These are phyloP conservation scores for Diachasma alloeum DNA, from an alignment of 1,140 invertebrate genomes.

Conservation along the genomic window DNA sequence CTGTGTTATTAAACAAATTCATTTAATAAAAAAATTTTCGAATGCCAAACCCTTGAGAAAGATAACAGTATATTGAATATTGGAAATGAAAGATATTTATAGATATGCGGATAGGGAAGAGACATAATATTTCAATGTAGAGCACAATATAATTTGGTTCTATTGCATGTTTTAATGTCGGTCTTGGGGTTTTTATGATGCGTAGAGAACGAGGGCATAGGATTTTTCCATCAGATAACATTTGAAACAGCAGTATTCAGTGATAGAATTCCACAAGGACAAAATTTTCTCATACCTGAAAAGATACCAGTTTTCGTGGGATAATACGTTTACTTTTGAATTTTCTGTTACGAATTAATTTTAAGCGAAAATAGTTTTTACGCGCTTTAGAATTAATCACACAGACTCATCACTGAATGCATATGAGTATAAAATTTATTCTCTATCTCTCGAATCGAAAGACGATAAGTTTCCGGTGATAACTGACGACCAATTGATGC, in stretches of 20 bases:
- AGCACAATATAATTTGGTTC: not conserved
- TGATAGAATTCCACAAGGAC: not conserved
- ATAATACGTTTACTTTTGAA: not conserved
- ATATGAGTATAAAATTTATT: not conserved
- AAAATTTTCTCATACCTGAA: not conserved
- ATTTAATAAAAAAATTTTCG: not conserved
- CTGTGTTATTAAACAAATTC: not conserved
- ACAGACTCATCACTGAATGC: not conserved
- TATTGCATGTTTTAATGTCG: not conserved
- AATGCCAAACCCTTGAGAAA: not conserved
- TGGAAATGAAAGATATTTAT: not conserved
- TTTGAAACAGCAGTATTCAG: not conserved
- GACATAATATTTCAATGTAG: not conserved
- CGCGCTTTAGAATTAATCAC: not conserved
- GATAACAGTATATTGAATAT: not conserved
- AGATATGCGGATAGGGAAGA: not conserved
- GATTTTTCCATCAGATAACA: too few relatives aligned
- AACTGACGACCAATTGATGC: not conserved
- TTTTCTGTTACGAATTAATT: not conserved
- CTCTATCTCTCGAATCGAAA: not conserved
- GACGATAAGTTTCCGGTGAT: not conserved
- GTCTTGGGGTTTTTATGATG: not conserved
- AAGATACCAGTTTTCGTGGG: not conserved
- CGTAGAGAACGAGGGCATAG: too few relatives aligned
- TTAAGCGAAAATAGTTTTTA: not conserved